phyloP scores from a whole-genome alignment of 2,113 vertebrate species.

The Polypterus senegalus region DNA sequence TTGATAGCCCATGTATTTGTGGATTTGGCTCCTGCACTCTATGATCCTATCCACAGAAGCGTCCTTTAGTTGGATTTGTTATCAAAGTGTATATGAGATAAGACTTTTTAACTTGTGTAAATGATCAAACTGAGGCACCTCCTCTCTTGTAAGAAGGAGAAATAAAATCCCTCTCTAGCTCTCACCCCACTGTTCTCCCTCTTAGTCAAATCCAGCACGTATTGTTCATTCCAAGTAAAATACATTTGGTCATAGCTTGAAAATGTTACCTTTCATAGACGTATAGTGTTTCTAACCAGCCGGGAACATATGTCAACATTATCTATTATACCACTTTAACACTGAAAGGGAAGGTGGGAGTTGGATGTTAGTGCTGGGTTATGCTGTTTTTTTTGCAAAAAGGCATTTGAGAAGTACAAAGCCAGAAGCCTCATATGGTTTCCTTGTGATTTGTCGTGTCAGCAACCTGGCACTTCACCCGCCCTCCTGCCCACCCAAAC shows the following conservation, averaged over 20 bases:
- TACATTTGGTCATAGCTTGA: slow-evolving; percentile 93
- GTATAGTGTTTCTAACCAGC: slow-evolving; percentile 79
- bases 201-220: slow-evolving; percentile 76
- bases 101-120: too few relatives aligned
- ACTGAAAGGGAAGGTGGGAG: slow-evolving; percentile 76
- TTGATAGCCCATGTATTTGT: too few relatives aligned
- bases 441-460: slow-evolving; percentile 73
- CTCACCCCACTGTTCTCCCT: slow-evolving; percentile 62
- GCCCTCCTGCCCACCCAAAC: not conserved
- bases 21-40: too few relatives aligned
- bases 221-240: slow-evolving; percentile 78
- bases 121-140: slow-evolving; percentile 5
- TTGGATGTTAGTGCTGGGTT: slow-evolving; percentile 64
- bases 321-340: slow-evolving; percentile 77
- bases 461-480: slow-evolving; percentile 53
- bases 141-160: slow-evolving; percentile 16
- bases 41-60: too few relatives aligned
- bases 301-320: slow-evolving; percentile 91
- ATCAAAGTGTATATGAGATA: too few relatives aligned
- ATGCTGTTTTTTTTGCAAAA: slow-evolving; percentile 41
- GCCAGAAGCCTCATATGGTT: slow-evolving; percentile 66
- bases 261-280: slow-evolving; percentile 90
- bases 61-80: too few relatives aligned
- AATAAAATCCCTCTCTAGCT: slow-evolving; percentile 13
- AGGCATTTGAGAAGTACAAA: slow-evolving; percentile 70